Base-by-base conservation (phyloP, 2,888 invertebrate species). In the Harpalus rufipes region DNA sequence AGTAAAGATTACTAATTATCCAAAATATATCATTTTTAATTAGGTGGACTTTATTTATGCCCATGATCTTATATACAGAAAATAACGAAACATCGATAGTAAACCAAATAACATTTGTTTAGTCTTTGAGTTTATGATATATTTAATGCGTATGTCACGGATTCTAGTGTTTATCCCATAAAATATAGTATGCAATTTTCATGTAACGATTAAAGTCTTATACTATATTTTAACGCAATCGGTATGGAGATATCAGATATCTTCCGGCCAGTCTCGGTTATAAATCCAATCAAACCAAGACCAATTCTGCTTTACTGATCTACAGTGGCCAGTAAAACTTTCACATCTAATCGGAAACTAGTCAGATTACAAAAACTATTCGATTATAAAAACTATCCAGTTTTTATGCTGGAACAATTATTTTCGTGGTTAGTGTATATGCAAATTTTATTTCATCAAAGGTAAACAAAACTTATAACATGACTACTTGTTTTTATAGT, bases 401-500 rank as follows among this genome's bases (percentile, higher is more conserved):
- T 74, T 74, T 72, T 74, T 74, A 21, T 74, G 68, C 32, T 12
- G 18, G 7, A 74, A 74, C 44, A 74, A 74, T 74, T 74, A 74
- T 74, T 44, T 74, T 74, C 72, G 44, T 44, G 72, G 72, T 74
- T 74, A 10, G 72, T 44, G 44, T 10, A 74, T 74, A 44, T 74
- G 72, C 72, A 74, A 74, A 74, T 74, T 74, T 74, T 74, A 44
- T 74, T 74, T 74, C 72, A 12, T 44, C 72, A 74, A 74, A 74
- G 72, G 72, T 74, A 74, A 74, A 74, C 44, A 74, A 74, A 74
- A 51, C 72, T 74, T 74, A 74, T 0, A 72, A 72, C 41, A 74
- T n/a, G 7, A 8, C 2, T 41, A 18, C 10, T 74, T 44, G 41
- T 74, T 74, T 74, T 41, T 14, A 7, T 14, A 14, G 7, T 1